These are phyloP conservation scores for Phenganax marumi DNA, from an alignment of 92 coral and sea anemone species.

Conservation along the genomic window DNA sequence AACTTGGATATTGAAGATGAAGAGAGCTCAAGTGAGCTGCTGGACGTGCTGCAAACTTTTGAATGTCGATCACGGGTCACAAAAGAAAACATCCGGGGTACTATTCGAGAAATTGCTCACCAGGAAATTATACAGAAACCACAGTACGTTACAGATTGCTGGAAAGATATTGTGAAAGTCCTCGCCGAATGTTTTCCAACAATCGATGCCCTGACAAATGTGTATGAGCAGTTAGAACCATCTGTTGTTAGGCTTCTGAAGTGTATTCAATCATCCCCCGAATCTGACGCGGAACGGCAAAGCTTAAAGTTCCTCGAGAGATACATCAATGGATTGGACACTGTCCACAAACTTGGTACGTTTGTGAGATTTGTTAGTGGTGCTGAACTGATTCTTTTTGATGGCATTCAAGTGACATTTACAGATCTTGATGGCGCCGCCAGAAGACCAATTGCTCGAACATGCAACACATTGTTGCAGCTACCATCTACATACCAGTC, in stretches of 20 bases:
- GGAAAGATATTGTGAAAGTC: background rate
- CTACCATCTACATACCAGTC: slow-evolving; percentile 43
- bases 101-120: slow-evolving; percentile 25
- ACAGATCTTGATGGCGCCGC: slow-evolving; percentile 32
- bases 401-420: slow-evolving; percentile 27
- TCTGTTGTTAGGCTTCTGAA: background rate
- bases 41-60: background rate
- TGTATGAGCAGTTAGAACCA: background rate
- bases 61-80: background rate
- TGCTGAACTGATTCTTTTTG: slow-evolving; percentile 43
- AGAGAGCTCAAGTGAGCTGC: slow-evolving; percentile 4
- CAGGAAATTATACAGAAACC: slow-evolving; percentile 35
- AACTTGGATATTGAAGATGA: slow-evolving; percentile 18
- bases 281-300: slow-evolving; percentile 5
- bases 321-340: slow-evolving; percentile 4
- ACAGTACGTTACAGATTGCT: slow-evolving; percentile 17
- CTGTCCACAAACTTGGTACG: slow-evolving; percentile 12
- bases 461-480: slow-evolving; percentile 46
- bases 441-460: slow-evolving; percentile 51
- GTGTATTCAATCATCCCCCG: background rate
- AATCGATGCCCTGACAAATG: background rate
- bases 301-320: background rate
- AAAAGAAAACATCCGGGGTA: background rate
- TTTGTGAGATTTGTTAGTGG: slow-evolving; percentile 42
- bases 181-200: background rate